These are phyloP conservation scores for Lypha dubia DNA, from an alignment of 2,888 invertebrate species.

Conservation along the genomic window DNA sequence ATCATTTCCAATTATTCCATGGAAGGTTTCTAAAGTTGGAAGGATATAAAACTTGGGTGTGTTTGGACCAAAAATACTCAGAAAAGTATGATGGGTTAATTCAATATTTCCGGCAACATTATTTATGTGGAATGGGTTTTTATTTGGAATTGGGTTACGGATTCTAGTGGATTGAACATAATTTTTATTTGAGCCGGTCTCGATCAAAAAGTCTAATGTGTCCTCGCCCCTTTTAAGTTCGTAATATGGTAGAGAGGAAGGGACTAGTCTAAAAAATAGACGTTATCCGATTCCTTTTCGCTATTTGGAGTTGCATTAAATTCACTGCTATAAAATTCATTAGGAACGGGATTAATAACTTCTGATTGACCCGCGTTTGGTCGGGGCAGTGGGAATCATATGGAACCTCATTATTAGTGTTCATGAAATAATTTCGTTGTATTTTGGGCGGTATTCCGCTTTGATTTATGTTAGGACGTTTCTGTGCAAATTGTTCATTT, in stretches of 20 bases:
- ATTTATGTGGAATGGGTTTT: too few species aligned
- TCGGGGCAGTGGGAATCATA: background rate
- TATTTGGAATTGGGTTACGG: too few species aligned
- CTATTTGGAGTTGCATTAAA: too few species aligned
- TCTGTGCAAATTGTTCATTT: constrained; percentile 6
- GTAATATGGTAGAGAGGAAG: constrained; percentile 1
- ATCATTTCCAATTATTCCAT: background rate
- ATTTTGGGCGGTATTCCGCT: constrained; percentile 1
- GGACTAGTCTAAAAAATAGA: background rate
- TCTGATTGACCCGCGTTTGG: background rate
- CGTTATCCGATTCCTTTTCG: background rate
- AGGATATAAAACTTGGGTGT: background rate
- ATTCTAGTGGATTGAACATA: too few species aligned
- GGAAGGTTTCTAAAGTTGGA: background rate
- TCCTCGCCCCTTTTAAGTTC: constrained; percentile 2
- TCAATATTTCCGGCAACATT: background rate
- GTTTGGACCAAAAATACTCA: constrained; percentile 2
- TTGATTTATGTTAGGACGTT: background rate
- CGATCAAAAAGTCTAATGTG: constrained; percentile 4
- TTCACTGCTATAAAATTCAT: background rate
- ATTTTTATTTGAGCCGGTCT: background rate
- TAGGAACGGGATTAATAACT: background rate
- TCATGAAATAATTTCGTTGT: constrained; percentile 17
- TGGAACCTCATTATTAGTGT: background rate
- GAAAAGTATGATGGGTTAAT: background rate